Evolutionary conservation across 2,797 vertebrate genomes (phyloP).

Genomic region (Hydrolagus colliei): DNA sequence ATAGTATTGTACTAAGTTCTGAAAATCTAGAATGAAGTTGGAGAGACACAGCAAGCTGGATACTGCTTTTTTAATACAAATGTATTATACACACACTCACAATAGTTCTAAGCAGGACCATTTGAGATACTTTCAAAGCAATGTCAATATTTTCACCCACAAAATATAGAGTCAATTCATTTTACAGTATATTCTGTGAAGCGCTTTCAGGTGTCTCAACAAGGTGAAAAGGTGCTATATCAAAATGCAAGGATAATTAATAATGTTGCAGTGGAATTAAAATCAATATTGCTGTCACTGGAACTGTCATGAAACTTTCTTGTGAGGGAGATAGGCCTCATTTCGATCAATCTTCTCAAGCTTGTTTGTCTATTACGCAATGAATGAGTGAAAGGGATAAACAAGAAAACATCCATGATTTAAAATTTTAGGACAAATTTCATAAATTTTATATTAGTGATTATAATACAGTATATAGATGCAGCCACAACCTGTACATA

Average conservation of each 20-base stretch:
- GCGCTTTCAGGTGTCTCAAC: no score
- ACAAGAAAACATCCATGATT: neutral
- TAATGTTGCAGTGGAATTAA: neutral
- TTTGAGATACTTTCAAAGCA: neutral
- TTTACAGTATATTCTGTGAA: no score
- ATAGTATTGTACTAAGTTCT: slow-evolving; percentile 8
- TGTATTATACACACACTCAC: neutral
- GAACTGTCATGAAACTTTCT: neutral
- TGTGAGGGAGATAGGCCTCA: neutral
- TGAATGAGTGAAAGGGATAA: neutral
- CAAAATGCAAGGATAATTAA: no score
- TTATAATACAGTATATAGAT: no score
- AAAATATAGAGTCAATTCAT: no score
- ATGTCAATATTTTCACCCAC: no score
- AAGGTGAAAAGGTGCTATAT: no score
- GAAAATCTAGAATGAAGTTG: neutral
- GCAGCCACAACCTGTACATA: neutral
- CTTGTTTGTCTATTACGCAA: slow-evolving; percentile 9
- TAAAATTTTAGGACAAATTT: neutral
- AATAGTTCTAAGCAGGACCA: neutral
- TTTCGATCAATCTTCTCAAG: neutral
- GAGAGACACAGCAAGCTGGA: neutral
- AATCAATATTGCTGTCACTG: neutral
- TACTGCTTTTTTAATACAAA: slow-evolving; percentile 9
- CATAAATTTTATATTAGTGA: neutral